A percentile compares a stretch with the other conserved stretches of the same genome.
phyloP scores from a whole-genome alignment of 2,888 invertebrate species.

The Lissocephala sabroskyi region DNA sequence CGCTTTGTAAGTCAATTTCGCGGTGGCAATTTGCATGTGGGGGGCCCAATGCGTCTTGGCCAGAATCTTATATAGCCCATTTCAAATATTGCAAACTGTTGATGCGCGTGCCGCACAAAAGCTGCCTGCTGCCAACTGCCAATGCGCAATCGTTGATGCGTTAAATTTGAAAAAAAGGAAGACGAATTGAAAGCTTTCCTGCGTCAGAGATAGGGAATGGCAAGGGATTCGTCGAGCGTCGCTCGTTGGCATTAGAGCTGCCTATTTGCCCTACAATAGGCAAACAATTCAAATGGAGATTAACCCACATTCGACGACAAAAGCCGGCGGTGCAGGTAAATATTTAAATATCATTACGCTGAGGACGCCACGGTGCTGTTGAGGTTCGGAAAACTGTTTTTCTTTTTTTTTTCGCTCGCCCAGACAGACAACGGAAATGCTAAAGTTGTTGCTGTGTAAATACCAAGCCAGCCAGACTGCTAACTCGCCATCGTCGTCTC shows the following conservation, averaged over 20 bases:
- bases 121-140: no score
- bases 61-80: not conserved
- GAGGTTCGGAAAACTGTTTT: conserved; percentile 29
- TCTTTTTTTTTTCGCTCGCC: conserved; percentile 13
- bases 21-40: conserved; percentile 41
- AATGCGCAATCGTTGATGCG: conserved; percentile 38
- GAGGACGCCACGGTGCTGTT: not conserved
- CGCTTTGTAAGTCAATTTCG: conserved; percentile 46
- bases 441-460: conserved; percentile 39
- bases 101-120: not conserved
- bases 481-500: not conserved
- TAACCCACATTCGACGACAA: conserved; percentile 52
- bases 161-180: conserved; percentile 64
- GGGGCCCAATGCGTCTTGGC: conserved; percentile 17
- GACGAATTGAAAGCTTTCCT: no score
- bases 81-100: conserved; percentile 1
- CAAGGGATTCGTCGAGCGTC: no score
- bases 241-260: no score
- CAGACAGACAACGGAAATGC: conserved; percentile 49
- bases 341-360: conserved; percentile 66
- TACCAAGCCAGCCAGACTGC: conserved; percentile 19
- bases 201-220: no score
- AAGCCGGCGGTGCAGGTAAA: conserved; percentile 49
- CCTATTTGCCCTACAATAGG: no score
- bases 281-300: conserved; percentile 51